Evolutionary conservation across 2,113 vertebrate species (phyloP).

Genomic region (Myotis lucifugus): DNA sequence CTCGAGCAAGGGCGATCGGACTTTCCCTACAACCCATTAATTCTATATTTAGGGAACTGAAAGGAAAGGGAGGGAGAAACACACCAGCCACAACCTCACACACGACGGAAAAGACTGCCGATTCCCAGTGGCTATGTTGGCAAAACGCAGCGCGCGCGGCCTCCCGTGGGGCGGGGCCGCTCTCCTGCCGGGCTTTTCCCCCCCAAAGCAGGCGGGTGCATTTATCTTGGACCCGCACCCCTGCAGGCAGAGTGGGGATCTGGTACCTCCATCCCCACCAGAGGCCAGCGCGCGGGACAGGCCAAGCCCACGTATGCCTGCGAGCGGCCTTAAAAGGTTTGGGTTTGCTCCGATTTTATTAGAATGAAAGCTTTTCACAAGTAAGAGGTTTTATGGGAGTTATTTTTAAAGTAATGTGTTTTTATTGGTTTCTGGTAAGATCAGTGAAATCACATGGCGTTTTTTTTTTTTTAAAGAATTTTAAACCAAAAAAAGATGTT

Average conservation of each 20-base stretch:
- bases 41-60: slow-evolving; percentile 78
- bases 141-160: neutral
- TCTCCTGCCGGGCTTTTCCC: slow-evolving; percentile 22
- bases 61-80: slow-evolving; percentile 21
- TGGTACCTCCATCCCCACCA: slow-evolving; percentile 75
- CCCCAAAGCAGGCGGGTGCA: slow-evolving; percentile 25
- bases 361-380: slow-evolving; percentile 82
- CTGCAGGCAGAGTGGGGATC: slow-evolving; percentile 46
- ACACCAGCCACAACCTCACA: slow-evolving; percentile 68
- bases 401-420: slow-evolving; percentile 83
- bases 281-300: slow-evolving; percentile 57
- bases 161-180: neutral
- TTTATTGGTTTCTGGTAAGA: slow-evolving; percentile 84
- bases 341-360: slow-evolving; percentile 81
- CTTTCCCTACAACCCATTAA: slow-evolving; percentile 72
- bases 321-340: slow-evolving; percentile 78
- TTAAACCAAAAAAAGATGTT: slow-evolving; percentile 82
- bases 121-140: slow-evolving; percentile 57
- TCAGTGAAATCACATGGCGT: slow-evolving; percentile 81
- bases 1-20: slow-evolving; percentile 48
- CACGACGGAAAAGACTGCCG: slow-evolving; percentile 64
- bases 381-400: slow-evolving; percentile 81
- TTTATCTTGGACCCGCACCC: slow-evolving; percentile 61
- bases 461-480: slow-evolving; percentile 78
- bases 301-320: slow-evolving; percentile 73